Evolutionary conservation across 2,888 invertebrate genomes (phyloP).

Genomic region (Euproctis similis): DNA sequence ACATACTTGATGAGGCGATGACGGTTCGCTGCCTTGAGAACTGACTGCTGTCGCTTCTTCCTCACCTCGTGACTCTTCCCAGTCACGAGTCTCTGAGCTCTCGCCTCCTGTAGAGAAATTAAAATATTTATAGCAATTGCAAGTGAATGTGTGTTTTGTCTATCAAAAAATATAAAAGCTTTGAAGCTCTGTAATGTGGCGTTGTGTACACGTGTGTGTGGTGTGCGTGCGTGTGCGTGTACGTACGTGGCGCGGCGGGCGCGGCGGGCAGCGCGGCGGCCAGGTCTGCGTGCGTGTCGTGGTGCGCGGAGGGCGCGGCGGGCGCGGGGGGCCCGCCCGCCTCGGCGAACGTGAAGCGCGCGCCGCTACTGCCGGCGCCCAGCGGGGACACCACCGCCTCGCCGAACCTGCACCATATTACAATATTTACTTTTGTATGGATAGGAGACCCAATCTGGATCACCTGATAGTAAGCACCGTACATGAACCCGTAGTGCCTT

Average conservation of each 20-base stretch:
- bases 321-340: constrained; percentile 76
- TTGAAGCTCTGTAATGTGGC: too few species aligned
- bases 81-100: constrained; percentile 49
- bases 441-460: too few species aligned
- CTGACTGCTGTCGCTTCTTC: constrained; percentile 70
- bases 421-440: constrained; percentile 41
- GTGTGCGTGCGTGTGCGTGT: neutral
- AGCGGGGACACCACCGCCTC: constrained; percentile 94
- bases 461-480: too few species aligned
- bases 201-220: too few species aligned
- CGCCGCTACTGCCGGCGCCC: constrained; percentile 80
- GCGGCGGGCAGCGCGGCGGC: constrained; percentile 63
- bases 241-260: neutral
- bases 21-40: constrained; percentile 68
- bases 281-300: constrained; percentile 84
- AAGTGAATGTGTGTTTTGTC: too few species aligned
- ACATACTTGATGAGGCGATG: constrained; percentile 62
- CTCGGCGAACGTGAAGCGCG: constrained; percentile 75
- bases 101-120: constrained; percentile 35
- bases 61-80: constrained; percentile 60
- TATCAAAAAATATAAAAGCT: too few species aligned
- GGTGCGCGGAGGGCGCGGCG: constrained; percentile 78
- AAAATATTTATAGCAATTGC: too few species aligned
- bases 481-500: too few species aligned
- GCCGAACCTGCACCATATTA: constrained; percentile 81